A percentile compares a stretch with the other conserved stretches of the same genome.
Conservation (phyloP, 1,140 invertebrate genomes). For the Laodelphax striatellus region DNA sequence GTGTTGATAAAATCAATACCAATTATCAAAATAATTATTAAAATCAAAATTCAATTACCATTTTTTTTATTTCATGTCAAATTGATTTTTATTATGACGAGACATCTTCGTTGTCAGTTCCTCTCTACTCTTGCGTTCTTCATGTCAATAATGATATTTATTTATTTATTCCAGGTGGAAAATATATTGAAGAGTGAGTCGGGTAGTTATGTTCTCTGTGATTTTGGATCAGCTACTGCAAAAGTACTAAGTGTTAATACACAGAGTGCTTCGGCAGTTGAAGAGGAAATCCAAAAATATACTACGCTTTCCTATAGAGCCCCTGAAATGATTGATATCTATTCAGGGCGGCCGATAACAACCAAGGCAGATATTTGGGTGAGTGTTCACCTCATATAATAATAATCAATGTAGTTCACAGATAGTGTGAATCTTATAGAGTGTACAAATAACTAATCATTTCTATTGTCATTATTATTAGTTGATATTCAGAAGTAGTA, state of each 20-base stretch:
- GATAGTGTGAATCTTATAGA: no score
- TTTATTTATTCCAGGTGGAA: conserved; percentile 51
- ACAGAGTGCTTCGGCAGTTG: conserved; percentile 59
- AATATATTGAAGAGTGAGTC: conserved; percentile 73
- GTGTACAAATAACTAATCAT: no score
- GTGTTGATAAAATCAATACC: no score
- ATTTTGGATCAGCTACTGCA: conserved; percentile 84
- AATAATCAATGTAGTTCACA: not conserved
- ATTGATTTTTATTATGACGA: no score
- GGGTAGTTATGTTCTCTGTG: conserved; percentile 73
- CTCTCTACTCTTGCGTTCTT: no score
- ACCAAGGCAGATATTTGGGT: conserved; percentile 90
- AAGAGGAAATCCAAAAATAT: conserved; percentile 91
- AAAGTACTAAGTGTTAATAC: conserved; percentile 53
- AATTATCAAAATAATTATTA: no score
- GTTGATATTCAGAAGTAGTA: no score
- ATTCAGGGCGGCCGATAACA: conserved; percentile 76
- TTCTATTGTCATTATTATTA: no score
- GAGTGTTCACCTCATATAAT: conserved; percentile 23
- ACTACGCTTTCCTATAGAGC: conserved; percentile 87
- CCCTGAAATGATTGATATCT: conserved; percentile 94
- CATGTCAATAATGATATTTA: not conserved
- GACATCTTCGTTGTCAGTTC: no score
- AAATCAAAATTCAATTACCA: no score
- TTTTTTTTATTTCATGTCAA: no score